These are phyloP conservation scores for Ectemnius cavifrons DNA, from an alignment of 2,888 invertebrate species.

Conservation along the genomic window DNA sequence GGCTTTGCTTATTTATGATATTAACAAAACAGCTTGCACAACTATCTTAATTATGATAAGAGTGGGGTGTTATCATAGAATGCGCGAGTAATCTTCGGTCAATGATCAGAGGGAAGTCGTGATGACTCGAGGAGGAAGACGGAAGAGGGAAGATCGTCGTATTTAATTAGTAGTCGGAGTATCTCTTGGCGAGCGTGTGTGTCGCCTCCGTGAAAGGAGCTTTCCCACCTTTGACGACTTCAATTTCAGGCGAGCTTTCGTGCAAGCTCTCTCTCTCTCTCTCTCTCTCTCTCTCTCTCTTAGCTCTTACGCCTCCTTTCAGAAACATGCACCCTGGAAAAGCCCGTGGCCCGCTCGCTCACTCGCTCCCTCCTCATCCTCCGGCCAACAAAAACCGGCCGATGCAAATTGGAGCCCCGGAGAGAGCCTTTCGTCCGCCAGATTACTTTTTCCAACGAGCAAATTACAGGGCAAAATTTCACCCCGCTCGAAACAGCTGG, in stretches of 20 bases:
- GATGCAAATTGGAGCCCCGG: neutral
- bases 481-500: too few species aligned
- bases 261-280: too few species aligned
- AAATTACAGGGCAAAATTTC: neutral
- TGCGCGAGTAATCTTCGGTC: neutral
- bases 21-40: too few species aligned
- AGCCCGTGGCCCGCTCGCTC: neutral
- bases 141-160: neutral
- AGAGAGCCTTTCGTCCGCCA: neutral
- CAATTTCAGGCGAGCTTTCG: slow-evolving; percentile 12
- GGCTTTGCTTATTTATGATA: too few species aligned
- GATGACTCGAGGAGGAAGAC: too few species aligned
- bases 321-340: neutral
- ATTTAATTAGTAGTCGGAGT: slow-evolving; percentile 34
- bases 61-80: too few species aligned
- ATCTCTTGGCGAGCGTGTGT: slow-evolving; percentile 12
- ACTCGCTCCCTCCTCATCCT: neutral
- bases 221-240: slow-evolving; percentile 10
- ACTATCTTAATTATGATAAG: too few species aligned
- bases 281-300: too few species aligned
- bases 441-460: neutral
- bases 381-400: neutral
- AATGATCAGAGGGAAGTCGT: neutral
- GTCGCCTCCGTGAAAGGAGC: slow-evolving; percentile 3
- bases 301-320: slow-evolving; percentile 1